phyloP scores from a whole-genome alignment of 2,888 invertebrate genomes.

The Adela reaumurella region DNA sequence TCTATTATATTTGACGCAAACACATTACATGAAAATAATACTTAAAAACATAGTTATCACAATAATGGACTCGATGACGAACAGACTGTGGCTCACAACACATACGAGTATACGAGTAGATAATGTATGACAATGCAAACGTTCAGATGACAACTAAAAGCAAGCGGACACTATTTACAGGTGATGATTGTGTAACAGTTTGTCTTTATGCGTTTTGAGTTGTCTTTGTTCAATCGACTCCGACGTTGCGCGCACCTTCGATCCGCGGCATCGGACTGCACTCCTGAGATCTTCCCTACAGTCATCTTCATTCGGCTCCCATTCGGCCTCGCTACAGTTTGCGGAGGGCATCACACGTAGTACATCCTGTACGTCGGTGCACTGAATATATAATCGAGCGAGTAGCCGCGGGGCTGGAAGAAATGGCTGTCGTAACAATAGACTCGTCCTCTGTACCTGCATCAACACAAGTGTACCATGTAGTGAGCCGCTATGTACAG shows the following conservation, averaged over 20 bases:
- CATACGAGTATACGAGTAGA: not conserved
- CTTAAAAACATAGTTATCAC: not conserved
- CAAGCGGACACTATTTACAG: not conserved
- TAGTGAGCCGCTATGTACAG: slow-evolving; percentile 2
- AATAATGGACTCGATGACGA: not conserved
- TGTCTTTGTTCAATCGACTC: not conserved
- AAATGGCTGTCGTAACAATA: slow-evolving; percentile 56
- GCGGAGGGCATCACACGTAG: slow-evolving; percentile 31
- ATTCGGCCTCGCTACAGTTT: not conserved
- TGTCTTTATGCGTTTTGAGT: not conserved
- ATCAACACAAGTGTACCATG: slow-evolving; percentile 37
- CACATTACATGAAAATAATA: not conserved
- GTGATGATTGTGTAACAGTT: not conserved
- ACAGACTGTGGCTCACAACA: not conserved
- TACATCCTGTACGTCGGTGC: slow-evolving; percentile 53
- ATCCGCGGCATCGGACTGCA: too few species aligned
- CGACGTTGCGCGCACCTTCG: not conserved
- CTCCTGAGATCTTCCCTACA: not conserved
- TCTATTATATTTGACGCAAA: not conserved
- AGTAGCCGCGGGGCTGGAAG: slow-evolving; percentile 48
- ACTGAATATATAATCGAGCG: slow-evolving; percentile 51
- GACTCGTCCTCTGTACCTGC: slow-evolving; percentile 53
- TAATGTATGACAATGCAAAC: not conserved
- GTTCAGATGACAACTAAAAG: not conserved
- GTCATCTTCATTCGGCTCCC: too few species aligned